Evolutionary conservation across 2,113 vertebrate species (phyloP), one percentile per base, ranked within the genome.

Genomic region (Notechis scutatus): DNA sequence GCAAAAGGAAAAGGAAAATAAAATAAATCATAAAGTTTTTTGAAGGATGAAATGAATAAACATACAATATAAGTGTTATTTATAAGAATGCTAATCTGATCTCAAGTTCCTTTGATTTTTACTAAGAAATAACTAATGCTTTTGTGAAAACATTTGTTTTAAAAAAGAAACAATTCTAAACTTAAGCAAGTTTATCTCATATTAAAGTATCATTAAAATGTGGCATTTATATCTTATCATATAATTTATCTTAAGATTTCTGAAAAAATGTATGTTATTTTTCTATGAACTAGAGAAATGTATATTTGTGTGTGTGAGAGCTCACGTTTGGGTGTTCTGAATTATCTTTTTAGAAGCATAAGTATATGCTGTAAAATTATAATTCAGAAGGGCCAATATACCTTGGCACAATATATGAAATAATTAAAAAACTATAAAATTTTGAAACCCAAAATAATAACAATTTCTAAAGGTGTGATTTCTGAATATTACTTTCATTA

Each of bases 391-490:
- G 56, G 24, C 47, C 54, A 85, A 50, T 56, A 54, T 64, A 86
- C 5, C 29, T 5, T 34, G 93, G 69, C 94, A 94, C 11, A 64
- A 93, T 90, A 74, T 24, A 85, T 81, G 90, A 93, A 89, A 89
- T 42, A 56, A 89, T 54, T 54, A 94, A 94, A 91, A 91, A 11
- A 3, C 93, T 1, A 2, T 8, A 87, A 89, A 93, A 93, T 1
- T 20, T 54, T 55, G 9, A 45, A 93, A 93, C 89, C 4, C 47
- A 20, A 34, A 93, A 86, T 93, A 93, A 92, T 0, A 87, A 93
- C 94, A 1, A 87, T 56, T 85, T 92, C 85, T 29, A 93, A 95
- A 95, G 92, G 94, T 23, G 87, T n/a, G 94, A 95, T 9, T 85
- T 94, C 15, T 0, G 0, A 20, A 10, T 54, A 34, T 39, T 64